A percentile compares a stretch with the other conserved stretches of the same genome.
Conservation (phyloP, 2,888 invertebrate species). For the Oscheius onirici region DNA sequence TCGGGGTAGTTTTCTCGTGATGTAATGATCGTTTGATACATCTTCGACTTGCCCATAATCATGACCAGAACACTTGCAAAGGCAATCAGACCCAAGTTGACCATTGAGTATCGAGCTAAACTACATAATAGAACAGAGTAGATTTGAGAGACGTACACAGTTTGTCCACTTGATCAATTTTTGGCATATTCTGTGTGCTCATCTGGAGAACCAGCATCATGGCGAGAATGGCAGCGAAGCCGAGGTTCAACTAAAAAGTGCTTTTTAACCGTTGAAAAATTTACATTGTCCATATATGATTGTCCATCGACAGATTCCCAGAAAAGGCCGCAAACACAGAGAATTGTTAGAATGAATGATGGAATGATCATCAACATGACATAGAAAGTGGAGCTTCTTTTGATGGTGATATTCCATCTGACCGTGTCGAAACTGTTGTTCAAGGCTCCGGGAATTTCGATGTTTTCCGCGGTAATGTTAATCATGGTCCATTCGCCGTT, state of each 20-base stretch:
- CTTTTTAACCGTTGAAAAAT: neutral
- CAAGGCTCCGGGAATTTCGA: neutral
- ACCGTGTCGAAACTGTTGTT: slow-evolving; percentile 2
- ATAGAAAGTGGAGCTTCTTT: slow-evolving; percentile 12
- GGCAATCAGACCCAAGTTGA: slow-evolving; percentile 15
- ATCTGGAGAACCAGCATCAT: slow-evolving; percentile 27
- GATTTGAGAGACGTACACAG: neutral
- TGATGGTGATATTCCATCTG: slow-evolving; percentile 8
- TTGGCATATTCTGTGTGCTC: slow-evolving; percentile 28
- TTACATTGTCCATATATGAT: slow-evolving; percentile 23
- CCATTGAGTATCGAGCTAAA: slow-evolving; percentile 24
- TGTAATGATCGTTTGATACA: neutral
- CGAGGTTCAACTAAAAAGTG: slow-evolving; percentile 19
- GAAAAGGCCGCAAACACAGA: slow-evolving; percentile 19
- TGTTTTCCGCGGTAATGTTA: neutral
- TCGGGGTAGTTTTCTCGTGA: neutral
- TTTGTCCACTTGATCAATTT: slow-evolving; percentile 21
- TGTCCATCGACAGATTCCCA: slow-evolving; percentile 15
- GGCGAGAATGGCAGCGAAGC: slow-evolving; percentile 18
- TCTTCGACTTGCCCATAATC: slow-evolving; percentile 23
- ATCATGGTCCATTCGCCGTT: slow-evolving; percentile 16
- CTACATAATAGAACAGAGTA: neutral
- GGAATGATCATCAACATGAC: slow-evolving; percentile 26
- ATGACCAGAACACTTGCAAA: slow-evolving; percentile 14
- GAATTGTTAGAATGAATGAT: slow-evolving; percentile 19